Percentiles rank a stretch among this genome's conserved stretches.
phyloP scores from a whole-genome alignment of 2,888 invertebrate genomes.

The Athripsodes cinereus region DNA sequence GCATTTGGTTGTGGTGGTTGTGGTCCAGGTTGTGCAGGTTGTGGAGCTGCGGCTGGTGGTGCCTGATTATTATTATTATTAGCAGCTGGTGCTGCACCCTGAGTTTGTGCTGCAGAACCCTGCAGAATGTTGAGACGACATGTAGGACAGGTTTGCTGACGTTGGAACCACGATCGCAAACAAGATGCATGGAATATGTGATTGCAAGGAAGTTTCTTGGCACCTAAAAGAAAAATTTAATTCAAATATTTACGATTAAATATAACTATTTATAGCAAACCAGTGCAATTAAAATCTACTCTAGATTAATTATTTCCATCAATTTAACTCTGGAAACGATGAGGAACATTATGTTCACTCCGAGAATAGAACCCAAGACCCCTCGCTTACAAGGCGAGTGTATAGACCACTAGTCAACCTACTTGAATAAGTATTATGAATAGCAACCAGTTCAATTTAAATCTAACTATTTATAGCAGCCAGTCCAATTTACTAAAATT shows the following conservation, averaged over 20 bases:
- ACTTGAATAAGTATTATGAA: not conserved
- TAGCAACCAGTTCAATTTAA: not conserved
- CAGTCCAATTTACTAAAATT: not conserved
- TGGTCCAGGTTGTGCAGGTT: constrained; percentile 31
- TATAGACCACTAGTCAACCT: no score
- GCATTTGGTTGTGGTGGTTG: constrained; percentile 34
- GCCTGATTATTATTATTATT: constrained; percentile 30
- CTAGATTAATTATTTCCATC: no score
- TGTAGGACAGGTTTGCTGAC: constrained; percentile 99
- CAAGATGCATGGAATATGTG: constrained; percentile 99
- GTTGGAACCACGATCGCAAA: constrained; percentile 97
- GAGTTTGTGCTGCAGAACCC: constrained; percentile 40
- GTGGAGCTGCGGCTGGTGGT: constrained; percentile 33
- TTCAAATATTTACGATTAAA: no score
- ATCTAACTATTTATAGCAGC: not conserved
- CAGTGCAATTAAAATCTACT: not conserved
- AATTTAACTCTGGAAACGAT: no score
- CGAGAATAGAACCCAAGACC: no score
- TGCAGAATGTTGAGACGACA: constrained; percentile 81
- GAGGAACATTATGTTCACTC: no score
- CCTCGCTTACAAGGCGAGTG: no score
- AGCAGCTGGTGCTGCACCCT: constrained; percentile 36
- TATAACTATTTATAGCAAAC: no score
- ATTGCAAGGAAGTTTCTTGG: constrained; percentile 97
- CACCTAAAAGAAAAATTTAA: constrained; percentile 43